Base-by-base conservation (phyloP, 2,888 invertebrate genomes). In the Netelia inedita region DNA sequence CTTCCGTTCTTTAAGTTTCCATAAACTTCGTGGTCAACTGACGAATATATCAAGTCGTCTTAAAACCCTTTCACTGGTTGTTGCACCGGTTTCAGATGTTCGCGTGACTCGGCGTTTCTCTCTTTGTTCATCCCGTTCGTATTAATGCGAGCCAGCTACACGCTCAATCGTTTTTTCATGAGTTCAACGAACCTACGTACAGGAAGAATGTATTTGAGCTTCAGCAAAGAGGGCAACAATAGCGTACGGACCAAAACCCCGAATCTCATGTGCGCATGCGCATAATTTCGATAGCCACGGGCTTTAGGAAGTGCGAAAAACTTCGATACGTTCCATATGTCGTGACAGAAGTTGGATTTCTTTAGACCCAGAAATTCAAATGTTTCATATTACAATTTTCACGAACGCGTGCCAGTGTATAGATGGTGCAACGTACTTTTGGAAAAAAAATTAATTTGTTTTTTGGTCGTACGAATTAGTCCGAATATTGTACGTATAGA, bases 71-170 rank as follows among this genome's bases (percentile, higher is more conserved):
- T 57, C n/a, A 5, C 57, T 9, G 46, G 57, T 28, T 35, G 57
- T 16, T 35, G 9, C 35, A 16, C 43, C 28, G 55, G 43, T 28
- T 57, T 73, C 14, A 14, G 28, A 55, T 59, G 57, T n/a, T 63
- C 46, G 74, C 63, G 61, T 74, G 74, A 74, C 63, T 61, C 59
- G 14, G 16, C 21, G 10, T 23, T 63, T 41, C 63, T 74, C 61
- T 74, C 23, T 63, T 21, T 61, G 61, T 63, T 74, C 43, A 28
- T 72, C 50, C 41, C 72, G 14, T 63, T 41, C 63, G 6, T 35
- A 41, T 35, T 41, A 28, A 65, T n/a, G 8, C 28, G 14, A n/a
- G n/a, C 41, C n/a, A 11, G 14, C 11, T 65, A 28, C 35, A 35
- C 28, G 23, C n/a, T 6, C 14, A 8, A n/a, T 65, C 61, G 28